Conservation (phyloP, 2,113 vertebrate species). For the Rhipidura dahli region DNA sequence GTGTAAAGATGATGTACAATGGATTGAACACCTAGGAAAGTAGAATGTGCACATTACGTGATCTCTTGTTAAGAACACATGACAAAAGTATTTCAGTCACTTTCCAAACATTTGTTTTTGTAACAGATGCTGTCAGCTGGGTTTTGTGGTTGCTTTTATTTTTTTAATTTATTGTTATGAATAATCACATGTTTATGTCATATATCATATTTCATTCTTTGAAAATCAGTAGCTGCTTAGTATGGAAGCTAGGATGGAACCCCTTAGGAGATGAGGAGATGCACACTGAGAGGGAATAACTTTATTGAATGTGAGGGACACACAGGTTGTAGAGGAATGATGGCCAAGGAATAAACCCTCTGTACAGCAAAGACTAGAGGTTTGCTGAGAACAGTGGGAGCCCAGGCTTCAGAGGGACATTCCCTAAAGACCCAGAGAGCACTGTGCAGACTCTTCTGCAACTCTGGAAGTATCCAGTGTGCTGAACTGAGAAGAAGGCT, state of each 20-base stretch:
- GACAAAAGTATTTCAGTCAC: neutral
- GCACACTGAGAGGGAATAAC: neutral
- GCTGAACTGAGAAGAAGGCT: neutral
- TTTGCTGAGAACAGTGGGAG: neutral
- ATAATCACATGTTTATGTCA: neutral
- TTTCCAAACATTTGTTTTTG: neutral
- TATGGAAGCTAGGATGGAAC: neutral
- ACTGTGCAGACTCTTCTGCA: neutral
- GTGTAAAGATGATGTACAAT: neutral
- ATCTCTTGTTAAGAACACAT: neutral
- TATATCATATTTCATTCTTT: neutral
- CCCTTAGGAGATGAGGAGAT: neutral
- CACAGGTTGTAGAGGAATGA: neutral
- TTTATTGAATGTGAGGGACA: neutral
- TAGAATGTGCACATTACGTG: rapidly evolving
- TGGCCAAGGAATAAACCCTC: neutral
- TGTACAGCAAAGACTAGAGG: neutral
- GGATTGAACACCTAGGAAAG: neutral
- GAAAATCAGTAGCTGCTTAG: neutral
- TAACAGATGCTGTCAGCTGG: neutral
- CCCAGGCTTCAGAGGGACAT: neutral
- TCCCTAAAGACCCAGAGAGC: neutral
- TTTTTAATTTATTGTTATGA: neutral
- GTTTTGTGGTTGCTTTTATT: neutral
- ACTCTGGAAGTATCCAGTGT: neutral